These are phyloP conservation scores for Sarcoramphus papa DNA, from an alignment of 2,797 vertebrate genomes.

Conservation along the genomic window DNA sequence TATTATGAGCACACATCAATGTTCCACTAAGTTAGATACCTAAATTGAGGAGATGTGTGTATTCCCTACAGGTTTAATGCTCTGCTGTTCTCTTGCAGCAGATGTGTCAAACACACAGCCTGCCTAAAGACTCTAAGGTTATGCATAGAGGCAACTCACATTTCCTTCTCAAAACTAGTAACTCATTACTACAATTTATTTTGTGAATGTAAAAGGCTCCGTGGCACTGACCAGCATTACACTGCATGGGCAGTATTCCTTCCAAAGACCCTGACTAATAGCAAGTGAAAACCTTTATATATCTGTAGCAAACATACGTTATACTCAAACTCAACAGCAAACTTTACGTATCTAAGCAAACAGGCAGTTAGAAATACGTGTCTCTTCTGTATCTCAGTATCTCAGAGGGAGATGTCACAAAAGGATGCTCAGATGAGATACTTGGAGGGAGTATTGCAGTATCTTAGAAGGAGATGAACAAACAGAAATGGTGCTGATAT, in stretches of 20 bases:
- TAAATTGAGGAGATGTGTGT: not conserved
- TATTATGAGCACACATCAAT: not conserved
- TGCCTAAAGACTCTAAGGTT: not conserved
- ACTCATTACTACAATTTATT: not conserved
- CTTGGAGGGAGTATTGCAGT: not conserved
- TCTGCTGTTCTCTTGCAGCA: not conserved
- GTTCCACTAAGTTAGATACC: not conserved
- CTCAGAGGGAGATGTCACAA: not conserved
- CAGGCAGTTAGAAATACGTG: not conserved
- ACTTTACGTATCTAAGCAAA: not conserved
- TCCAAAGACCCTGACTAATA: not conserved
- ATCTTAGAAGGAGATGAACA: not conserved
- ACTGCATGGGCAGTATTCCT: not conserved
- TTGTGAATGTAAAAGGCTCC: not conserved
- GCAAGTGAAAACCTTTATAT: not conserved
- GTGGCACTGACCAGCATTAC: not conserved
- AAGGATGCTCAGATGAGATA: not conserved
- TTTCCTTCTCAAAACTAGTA: not conserved
- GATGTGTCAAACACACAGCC: not conserved
- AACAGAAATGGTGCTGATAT: not conserved
- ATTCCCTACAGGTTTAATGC: not conserved
- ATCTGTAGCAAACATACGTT: not conserved
- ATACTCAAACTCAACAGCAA: too few species aligned
- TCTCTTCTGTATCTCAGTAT: not conserved
- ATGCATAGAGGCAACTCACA: not conserved